Conservation (phyloP, 2,797 vertebrate genomes). For the Phoebastria nigripes region DNA sequence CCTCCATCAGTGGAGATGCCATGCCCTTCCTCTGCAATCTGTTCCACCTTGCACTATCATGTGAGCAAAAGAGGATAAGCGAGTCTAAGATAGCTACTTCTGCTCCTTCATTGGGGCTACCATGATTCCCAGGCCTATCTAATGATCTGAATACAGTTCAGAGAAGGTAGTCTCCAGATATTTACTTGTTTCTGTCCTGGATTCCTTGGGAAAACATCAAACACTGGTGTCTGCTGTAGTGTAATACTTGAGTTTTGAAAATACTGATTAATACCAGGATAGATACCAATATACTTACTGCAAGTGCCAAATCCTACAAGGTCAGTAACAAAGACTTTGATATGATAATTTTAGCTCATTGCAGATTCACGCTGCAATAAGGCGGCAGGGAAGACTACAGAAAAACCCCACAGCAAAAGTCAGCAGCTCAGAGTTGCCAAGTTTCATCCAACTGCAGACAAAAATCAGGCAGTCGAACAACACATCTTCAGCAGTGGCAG, state of each 20-base stretch:
- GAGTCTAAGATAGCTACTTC: background rate
- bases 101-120: background rate
- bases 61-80: background rate
- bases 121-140: background rate
- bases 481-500: constrained; percentile 49
- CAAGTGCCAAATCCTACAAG: constrained; percentile 53
- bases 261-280: constrained; percentile 39
- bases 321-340: constrained; percentile 55
- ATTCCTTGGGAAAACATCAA: constrained; percentile 46
- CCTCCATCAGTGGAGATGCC: background rate
- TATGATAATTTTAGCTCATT: constrained; percentile 52
- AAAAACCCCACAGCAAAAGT: constrained; percentile 56
- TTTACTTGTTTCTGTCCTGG: background rate
- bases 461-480: constrained; percentile 26
- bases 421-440: constrained; percentile 51
- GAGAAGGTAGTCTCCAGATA: background rate
- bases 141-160: background rate
- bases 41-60: background rate
- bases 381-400: constrained; percentile 60
- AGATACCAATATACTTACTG: constrained; percentile 44
- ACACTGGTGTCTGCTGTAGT: background rate
- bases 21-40: background rate
- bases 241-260: constrained; percentile 15
- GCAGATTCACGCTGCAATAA: constrained; percentile 53
- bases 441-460: constrained; percentile 53